A percentile compares a stretch with the other conserved stretches of the same genome.
These are phyloP conservation scores for Lindbergichthys nudifrons DNA, from an alignment of 2,797 vertebrate species.

Conservation along the genomic window DNA sequence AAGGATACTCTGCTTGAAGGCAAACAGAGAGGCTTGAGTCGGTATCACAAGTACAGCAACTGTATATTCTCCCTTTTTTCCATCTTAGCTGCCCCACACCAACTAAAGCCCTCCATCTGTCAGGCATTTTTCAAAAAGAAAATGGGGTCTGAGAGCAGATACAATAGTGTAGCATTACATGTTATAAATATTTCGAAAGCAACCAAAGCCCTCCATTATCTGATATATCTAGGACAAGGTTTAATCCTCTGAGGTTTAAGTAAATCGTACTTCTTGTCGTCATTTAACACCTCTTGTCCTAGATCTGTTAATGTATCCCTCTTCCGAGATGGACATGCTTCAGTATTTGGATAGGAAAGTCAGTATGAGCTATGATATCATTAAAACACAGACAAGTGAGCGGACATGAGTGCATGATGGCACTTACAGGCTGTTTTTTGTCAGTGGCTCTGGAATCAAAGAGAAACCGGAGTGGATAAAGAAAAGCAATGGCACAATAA, in stretches of 20 bases:
- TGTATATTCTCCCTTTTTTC: slow-evolving; percentile 18
- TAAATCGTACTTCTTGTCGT: slow-evolving; percentile 54
- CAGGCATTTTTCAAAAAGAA: slow-evolving; percentile 55
- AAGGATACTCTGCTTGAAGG: slow-evolving; percentile 36
- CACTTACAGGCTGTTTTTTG: slow-evolving; percentile 41
- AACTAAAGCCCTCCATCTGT: slow-evolving; percentile 45
- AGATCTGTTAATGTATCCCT: slow-evolving; percentile 60
- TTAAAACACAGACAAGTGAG: slow-evolving; percentile 52
- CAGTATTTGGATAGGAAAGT: slow-evolving; percentile 45
- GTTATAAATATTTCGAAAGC: slow-evolving; percentile 51
- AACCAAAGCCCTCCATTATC: slow-evolving; percentile 43
- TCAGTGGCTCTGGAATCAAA: slow-evolving; percentile 46
- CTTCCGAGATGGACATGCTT: slow-evolving; percentile 49
- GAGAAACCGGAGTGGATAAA: slow-evolving; percentile 26
- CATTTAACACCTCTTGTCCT: slow-evolving; percentile 61
- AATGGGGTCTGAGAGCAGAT: slow-evolving; percentile 43
- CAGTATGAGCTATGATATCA: slow-evolving; percentile 49
- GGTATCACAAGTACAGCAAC: slow-evolving; percentile 32
- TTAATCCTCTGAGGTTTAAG: slow-evolving; percentile 67
- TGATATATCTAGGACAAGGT: slow-evolving; percentile 60
- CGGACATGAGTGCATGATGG: slow-evolving; percentile 56
- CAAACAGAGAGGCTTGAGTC: slow-evolving; percentile 45
- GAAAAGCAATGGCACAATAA: slow-evolving; percentile 44
- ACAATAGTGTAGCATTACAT: slow-evolving; percentile 45
- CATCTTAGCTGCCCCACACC: neutral